phyloP scores from a whole-genome alignment of 2,888 invertebrate genomes.

The Chaetoderma sp. region DNA sequence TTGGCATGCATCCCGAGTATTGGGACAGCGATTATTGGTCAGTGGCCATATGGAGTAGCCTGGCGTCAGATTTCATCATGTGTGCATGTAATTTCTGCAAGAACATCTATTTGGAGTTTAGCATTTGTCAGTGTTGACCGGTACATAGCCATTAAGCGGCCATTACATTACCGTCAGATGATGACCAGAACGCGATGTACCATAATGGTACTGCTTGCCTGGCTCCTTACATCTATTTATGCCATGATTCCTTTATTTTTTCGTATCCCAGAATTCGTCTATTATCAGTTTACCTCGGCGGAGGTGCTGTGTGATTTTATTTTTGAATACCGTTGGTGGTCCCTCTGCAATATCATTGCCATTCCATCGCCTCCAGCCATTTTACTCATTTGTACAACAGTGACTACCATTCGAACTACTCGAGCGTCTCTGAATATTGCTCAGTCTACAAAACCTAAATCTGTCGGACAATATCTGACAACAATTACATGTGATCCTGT shows the following conservation, averaged over 20 bases:
- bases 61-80: slow-evolving; percentile 45
- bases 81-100: slow-evolving; percentile 38
- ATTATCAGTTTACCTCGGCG: slow-evolving; percentile 27
- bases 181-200: slow-evolving; percentile 23
- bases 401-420: too few species aligned
- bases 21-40: slow-evolving; percentile 27
- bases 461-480: too few species aligned
- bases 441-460: too few species aligned
- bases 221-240: slow-evolving; percentile 29
- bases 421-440: too few species aligned
- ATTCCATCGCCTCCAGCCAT: too few species aligned
- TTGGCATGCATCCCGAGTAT: slow-evolving; percentile 40
- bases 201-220: slow-evolving; percentile 8
- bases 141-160: slow-evolving; percentile 40
- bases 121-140: slow-evolving; percentile 44
- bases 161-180: slow-evolving; percentile 35
- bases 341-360: too few species aligned
- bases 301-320: slow-evolving; percentile 38
- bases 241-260: slow-evolving; percentile 34
- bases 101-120: slow-evolving; percentile 46
- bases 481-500: too few species aligned
- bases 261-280: slow-evolving; percentile 29
- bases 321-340: too few species aligned
- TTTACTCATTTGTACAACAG: too few species aligned
- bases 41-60: slow-evolving; percentile 41